Percentiles rank a stretch among this genome's conserved stretches.
phyloP scores from a whole-genome alignment of 2,797 vertebrate genomes.

The Vultur gryphus region DNA sequence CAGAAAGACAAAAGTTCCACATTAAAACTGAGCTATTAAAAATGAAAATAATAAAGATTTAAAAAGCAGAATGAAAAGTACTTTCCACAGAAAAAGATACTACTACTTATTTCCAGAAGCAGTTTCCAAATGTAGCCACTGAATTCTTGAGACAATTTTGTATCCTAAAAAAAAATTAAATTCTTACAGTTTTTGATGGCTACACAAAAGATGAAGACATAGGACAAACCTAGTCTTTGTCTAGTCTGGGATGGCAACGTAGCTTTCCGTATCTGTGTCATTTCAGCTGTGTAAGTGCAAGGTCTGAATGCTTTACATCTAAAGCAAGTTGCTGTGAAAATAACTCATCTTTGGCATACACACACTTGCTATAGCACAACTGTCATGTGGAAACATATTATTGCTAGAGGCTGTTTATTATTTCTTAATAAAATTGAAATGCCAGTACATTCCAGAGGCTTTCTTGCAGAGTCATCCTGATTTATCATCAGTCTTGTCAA shows the following conservation, averaged over 20 bases:
- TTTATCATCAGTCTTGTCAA: conserved; percentile 65
- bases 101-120: background rate
- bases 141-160: background rate
- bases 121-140: background rate
- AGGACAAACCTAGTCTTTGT: background rate
- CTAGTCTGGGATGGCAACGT: background rate
- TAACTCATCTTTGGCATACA: background rate
- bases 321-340: background rate
- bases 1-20: background rate
- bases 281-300: background rate
- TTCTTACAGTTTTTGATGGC: background rate
- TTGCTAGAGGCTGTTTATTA: background rate
- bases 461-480: conserved; percentile 39
- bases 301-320: background rate
- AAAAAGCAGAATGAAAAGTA: background rate
- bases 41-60: background rate
- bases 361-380: background rate
- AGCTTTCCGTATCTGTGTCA: accelerated
- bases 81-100: background rate
- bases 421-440: conserved; percentile 28
- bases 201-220: background rate
- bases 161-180: background rate
- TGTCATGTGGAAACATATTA: background rate
- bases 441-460: background rate
- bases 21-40: background rate